Conservation (phyloP, 2,113 vertebrate species). For the Ibidorhyncha struthersii region DNA sequence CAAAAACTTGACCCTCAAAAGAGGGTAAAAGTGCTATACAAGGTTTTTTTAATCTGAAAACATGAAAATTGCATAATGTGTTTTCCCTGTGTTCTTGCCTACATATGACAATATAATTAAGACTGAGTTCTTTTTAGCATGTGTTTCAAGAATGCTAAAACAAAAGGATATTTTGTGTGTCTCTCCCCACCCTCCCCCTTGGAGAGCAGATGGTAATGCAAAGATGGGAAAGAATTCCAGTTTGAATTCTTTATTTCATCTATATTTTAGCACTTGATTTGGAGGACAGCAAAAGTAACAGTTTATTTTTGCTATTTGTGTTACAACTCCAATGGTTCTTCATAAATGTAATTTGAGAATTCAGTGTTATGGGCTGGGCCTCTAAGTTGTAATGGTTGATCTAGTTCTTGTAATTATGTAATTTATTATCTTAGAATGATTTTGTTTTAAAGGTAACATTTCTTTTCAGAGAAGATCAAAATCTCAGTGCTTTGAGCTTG, state of each 20-base stretch:
- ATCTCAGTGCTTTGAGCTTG: neutral
- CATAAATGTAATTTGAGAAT: neutral
- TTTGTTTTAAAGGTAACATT: neutral
- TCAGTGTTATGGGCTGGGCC: neutral
- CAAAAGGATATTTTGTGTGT: neutral
- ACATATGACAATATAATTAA: neutral
- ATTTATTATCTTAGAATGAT: neutral
- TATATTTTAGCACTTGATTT: neutral
- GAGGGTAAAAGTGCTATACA: neutral
- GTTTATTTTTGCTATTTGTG: neutral
- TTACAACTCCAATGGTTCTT: neutral
- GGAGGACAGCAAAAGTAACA: neutral
- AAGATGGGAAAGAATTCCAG: neutral
- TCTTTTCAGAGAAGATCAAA: neutral
- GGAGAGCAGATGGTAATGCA: neutral
- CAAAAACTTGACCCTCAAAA: neutral
- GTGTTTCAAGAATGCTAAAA: neutral
- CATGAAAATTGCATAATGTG: neutral
- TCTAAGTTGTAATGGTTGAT: neutral
- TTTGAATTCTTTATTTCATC: neutral
- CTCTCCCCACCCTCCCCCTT: neutral
- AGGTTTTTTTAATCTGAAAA: neutral
- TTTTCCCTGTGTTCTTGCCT: neutral
- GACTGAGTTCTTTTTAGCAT: neutral
- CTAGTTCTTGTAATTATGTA: neutral